A percentile compares a stretch with the other conserved stretches of the same genome.
phyloP scores from a whole-genome alignment of 1,140 invertebrate genomes.

The Hyposmocoma kahamanoa region DNA sequence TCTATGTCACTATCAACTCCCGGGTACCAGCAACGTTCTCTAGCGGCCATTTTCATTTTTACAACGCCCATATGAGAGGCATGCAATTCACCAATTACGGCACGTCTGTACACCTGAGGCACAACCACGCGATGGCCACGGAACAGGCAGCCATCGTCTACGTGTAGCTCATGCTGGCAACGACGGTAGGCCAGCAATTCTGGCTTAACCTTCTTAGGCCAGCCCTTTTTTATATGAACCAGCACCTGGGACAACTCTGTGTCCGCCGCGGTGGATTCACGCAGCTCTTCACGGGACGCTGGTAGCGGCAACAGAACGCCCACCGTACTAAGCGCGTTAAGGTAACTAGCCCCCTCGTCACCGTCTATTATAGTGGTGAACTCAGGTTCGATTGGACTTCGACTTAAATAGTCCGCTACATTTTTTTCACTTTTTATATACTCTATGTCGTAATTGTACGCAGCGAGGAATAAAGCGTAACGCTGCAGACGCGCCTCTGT shows the following conservation, averaged over 20 bases:
- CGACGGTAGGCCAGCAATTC: not conserved
- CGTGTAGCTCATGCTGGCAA: not conserved
- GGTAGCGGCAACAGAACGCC: not conserved
- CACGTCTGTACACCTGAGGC: not conserved
- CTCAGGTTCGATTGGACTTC: not conserved
- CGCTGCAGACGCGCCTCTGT: slow-evolving; percentile 11
- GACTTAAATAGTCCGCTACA: not conserved
- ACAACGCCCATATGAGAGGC: not conserved
- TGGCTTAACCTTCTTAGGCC: not conserved
- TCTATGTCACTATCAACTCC: not conserved
- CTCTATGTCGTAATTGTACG: not conserved
- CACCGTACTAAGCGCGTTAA: not conserved
- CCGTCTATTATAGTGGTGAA: not conserved
- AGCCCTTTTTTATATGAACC: not conserved
- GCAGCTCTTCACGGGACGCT: not conserved
- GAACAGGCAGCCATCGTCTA: not conserved
- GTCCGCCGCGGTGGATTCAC: not conserved
- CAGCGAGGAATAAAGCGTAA: not conserved
- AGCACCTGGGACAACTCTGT: not conserved
- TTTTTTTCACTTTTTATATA: not conserved
- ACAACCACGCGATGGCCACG: not conserved
- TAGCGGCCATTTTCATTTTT: not conserved
- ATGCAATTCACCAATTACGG: not conserved
- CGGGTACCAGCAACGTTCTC: not conserved
- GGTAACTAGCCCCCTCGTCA: not conserved